phyloP scores from a whole-genome alignment of 2,888 invertebrate species.

The Aromia moschata region DNA sequence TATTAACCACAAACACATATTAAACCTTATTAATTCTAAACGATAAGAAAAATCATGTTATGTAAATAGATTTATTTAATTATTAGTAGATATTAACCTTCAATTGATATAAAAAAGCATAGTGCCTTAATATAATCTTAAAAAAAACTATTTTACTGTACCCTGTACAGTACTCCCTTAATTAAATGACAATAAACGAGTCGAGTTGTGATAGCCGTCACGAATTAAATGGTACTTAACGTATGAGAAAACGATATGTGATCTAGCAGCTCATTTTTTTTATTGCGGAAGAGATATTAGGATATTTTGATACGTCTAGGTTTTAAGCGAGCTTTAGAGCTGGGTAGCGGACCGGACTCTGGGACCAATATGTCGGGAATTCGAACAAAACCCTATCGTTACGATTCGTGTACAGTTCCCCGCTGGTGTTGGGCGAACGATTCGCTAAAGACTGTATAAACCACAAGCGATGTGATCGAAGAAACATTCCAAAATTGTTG shows the following conservation, averaged over 20 bases:
- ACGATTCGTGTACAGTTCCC: neutral
- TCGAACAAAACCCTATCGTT: neutral
- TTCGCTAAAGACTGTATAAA: slow-evolving; percentile 35
- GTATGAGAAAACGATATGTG: slow-evolving; percentile 12
- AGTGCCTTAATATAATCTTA: slow-evolving; percentile 23
- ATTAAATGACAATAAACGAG: slow-evolving; percentile 14
- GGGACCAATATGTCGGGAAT: slow-evolving; percentile 12
- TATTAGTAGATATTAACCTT: slow-evolving; percentile 10
- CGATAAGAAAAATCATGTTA: too few relatives aligned
- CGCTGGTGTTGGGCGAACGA: slow-evolving; percentile 3
- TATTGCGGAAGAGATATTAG: neutral
- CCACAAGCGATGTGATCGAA: slow-evolving; percentile 39
- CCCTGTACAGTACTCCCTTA: slow-evolving; percentile 8
- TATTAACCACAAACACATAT: too few relatives aligned
- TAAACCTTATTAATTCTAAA: too few relatives aligned
- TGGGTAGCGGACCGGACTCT: slow-evolving; percentile 13
- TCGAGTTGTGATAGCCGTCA: neutral
- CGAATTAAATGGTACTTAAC: slow-evolving; percentile 14
- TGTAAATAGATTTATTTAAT: slow-evolving; percentile 12
- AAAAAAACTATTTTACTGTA: too few relatives aligned
- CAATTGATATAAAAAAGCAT: neutral
- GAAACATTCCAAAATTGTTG: slow-evolving; percentile 48
- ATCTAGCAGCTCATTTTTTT: slow-evolving; percentile 18
- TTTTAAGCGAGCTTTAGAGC: slow-evolving; percentile 7
- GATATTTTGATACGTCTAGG: neutral